phyloP scores from a whole-genome alignment of 2,888 invertebrate genomes.

The Cordilura impudica region DNA sequence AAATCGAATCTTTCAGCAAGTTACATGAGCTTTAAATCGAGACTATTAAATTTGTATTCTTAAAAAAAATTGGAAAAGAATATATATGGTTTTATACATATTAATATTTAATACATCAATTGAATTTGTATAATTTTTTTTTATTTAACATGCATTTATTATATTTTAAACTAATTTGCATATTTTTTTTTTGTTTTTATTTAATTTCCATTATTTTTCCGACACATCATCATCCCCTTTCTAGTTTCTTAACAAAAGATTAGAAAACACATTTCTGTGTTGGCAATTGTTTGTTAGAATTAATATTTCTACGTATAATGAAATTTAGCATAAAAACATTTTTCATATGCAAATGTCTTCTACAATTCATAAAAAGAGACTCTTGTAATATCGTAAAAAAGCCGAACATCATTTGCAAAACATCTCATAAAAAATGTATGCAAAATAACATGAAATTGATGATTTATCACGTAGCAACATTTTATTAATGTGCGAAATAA shows the following conservation, averaged over 20 bases:
- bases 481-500: background rate
- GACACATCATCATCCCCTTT: background rate
- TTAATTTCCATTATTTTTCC: background rate
- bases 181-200: background rate
- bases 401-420: conserved; percentile 45
- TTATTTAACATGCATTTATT: no score
- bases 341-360: conserved; percentile 67
- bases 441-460: conserved; percentile 55
- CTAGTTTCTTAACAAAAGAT: background rate
- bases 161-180: background rate
- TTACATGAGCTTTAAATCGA: no score
- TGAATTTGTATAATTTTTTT: no score
- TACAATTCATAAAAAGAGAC: conserved; percentile 19
- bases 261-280: background rate
- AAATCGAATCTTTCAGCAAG: no score
- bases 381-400: conserved; percentile 17
- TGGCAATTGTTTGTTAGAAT: background rate
- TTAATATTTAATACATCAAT: no score
- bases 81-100: no score
- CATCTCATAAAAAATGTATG: conserved; percentile 42
- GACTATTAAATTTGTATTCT: no score
- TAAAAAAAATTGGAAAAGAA: no score
- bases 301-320: background rate
- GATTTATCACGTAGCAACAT: conserved; percentile 64
- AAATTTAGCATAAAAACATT: conserved; percentile 26